Conservation (phyloP, 2,888 invertebrate species). For the Cerastoderma edule region DNA sequence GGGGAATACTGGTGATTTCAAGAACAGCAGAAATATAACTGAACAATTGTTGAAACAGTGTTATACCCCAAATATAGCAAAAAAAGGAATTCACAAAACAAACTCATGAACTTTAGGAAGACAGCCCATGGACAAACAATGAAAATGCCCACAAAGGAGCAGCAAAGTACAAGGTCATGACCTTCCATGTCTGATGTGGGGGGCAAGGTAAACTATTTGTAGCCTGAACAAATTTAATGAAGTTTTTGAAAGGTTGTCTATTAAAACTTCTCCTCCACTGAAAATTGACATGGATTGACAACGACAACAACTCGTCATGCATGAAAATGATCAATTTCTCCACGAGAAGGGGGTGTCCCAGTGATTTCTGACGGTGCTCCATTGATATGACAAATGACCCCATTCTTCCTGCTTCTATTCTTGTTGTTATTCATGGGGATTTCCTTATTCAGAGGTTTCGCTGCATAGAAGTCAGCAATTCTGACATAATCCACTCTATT, state of each 20-base stretch:
- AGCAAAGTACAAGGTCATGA: slow-evolving; percentile 3
- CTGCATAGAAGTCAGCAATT: too few relatives aligned
- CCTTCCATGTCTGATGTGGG: not conserved
- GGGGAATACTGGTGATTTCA: too few relatives aligned
- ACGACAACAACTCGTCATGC: slow-evolving; percentile 8
- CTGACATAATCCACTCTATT: too few relatives aligned
- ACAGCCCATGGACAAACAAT: too few relatives aligned
- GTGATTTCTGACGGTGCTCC: not conserved
- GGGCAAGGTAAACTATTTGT: not conserved
- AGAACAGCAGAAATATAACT: too few relatives aligned
- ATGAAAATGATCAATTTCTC: slow-evolving; percentile 10
- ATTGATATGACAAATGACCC: slow-evolving; percentile 2
- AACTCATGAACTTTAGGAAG: not conserved
- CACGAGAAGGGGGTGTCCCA: slow-evolving; percentile 1
- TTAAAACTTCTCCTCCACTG: not conserved
- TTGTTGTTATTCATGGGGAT: too few relatives aligned
- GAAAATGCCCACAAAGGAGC: too few relatives aligned
- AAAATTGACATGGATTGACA: slow-evolving; percentile 9
- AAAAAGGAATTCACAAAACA: not conserved
- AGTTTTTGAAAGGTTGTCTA: slow-evolving; percentile 12
- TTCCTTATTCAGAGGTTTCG: too few relatives aligned
- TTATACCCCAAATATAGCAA: too few relatives aligned
- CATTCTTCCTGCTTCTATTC: not conserved
- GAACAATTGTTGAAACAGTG: too few relatives aligned
- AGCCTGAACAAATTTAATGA: slow-evolving; percentile 12